Conservation (phyloP, 2,113 vertebrate genomes). For the Lichenostomus cassidix region DNA sequence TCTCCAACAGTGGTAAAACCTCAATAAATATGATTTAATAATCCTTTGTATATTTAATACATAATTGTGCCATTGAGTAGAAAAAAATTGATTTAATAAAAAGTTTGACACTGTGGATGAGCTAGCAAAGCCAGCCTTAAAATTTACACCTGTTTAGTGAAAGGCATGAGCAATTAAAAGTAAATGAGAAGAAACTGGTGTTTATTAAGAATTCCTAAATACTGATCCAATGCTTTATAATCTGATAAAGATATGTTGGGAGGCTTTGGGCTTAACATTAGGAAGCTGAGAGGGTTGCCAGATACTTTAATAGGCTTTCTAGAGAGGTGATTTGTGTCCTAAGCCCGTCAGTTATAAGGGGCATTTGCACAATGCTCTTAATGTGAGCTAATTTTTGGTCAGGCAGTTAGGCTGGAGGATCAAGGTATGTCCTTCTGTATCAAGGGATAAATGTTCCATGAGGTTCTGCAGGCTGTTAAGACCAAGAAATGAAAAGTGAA, state of each 20-base stretch:
- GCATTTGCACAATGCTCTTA: neutral
- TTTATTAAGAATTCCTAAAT: neutral
- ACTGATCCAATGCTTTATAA: neutral
- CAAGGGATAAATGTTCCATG: neutral
- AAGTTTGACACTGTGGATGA: neutral
- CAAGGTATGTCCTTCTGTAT: rapidly evolving
- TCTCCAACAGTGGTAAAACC: neutral
- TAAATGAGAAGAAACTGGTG: neutral
- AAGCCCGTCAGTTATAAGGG: neutral
- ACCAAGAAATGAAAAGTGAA: neutral
- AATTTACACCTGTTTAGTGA: neutral
- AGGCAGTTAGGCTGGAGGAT: neutral
- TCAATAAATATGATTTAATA: constrained; percentile 3
- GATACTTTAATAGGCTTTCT: neutral
- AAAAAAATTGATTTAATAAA: neutral
- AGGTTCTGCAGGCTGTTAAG: neutral
- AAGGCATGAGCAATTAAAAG: neutral
- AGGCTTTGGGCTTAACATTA: neutral
- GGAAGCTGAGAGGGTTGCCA: neutral
- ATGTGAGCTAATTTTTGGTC: neutral
- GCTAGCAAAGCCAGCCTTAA: neutral
- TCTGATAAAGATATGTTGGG: neutral
- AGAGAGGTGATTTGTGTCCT: neutral
- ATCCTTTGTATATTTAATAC: neutral
- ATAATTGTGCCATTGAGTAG: neutral